Percentiles rank a stretch among this genome's conserved stretches.
Evolutionary conservation across 2,888 invertebrate species (phyloP).

Genomic region (Trichopoda pennipes): DNA sequence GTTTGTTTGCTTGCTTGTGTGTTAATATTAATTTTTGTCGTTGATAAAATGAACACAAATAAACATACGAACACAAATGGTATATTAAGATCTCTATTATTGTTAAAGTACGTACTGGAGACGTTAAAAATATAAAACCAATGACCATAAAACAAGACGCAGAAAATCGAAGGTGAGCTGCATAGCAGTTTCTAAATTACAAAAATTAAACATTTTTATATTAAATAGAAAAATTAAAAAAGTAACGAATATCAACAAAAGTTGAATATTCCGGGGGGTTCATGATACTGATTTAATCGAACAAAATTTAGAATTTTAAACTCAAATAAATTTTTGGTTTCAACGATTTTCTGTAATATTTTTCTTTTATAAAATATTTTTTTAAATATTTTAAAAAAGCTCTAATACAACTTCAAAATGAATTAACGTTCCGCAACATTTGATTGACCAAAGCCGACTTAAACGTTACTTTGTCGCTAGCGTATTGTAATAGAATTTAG

Average conservation of each 20-base stretch:
- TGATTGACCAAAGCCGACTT: too few species aligned
- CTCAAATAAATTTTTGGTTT: too few species aligned
- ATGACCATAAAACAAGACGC: constrained; percentile 22
- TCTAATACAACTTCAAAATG: too few species aligned
- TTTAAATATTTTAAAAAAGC: too few species aligned
- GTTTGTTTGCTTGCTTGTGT: constrained; percentile 45
- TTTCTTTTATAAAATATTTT: too few species aligned
- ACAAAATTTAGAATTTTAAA: too few species aligned
- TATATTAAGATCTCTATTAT: constrained; percentile 12
- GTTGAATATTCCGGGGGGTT: too few species aligned
- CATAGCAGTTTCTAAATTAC: constrained; percentile 14
- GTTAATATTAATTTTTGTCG: constrained; percentile 50
- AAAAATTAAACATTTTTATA: neutral
- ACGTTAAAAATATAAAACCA: neutral
- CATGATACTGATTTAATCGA: too few species aligned
- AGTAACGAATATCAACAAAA: neutral
- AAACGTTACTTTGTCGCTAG: too few species aligned
- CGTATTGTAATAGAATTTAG: too few species aligned
- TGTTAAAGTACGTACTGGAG: constrained; percentile 19
- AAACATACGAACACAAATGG: neutral
- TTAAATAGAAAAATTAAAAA: constrained; percentile 10
- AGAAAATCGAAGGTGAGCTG: constrained; percentile 47
- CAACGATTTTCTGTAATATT: too few species aligned
- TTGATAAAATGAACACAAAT: constrained; percentile 30
- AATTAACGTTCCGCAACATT: too few species aligned